Evolutionary conservation across 1,140 invertebrate species (phyloP), one percentile per base, ranked within the genome.

Genomic region (Drosophila jambulina): DNA sequence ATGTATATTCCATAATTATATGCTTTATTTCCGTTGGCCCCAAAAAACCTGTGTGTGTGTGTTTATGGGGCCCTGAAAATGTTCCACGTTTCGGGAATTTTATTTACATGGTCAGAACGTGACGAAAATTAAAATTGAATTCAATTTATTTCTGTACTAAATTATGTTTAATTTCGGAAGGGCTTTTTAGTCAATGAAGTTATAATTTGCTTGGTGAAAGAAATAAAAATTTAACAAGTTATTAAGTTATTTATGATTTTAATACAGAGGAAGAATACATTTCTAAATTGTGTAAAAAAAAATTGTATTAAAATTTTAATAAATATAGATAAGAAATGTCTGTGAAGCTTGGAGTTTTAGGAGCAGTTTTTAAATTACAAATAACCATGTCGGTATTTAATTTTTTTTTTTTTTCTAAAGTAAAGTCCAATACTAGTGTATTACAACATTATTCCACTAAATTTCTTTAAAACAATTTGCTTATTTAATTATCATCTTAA

Each of bases 31-130:
- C 75, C 75, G 75, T 68, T 77, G 72, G 38, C 62, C 63, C 38
- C 56, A 58, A 75, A 75, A 75, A 75, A 38, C 25, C 8, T 10
- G 2, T n/a, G 17, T n/a, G 15, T 1, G 15, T 48, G 56, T 36
- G 25, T 36, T 42, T 48, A 1, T 53, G 53, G 49, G 61, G 72
- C 54, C 57, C 46, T 40, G 29, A 38, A 75, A 63, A 36, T 63
- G 42, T 38, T 63, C 32, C 48, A 76, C 54, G 48, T 76, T 76
- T 57, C 42, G 56, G 75, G 29, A 51, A 65, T 45, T 42, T 42
- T 56, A 77, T 77, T 76, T 78, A 61, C 75, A 69, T 78, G 63
- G 40, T 43, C 56, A 56, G 42, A 77, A 76, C 75, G 63, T 77
- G 75, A 77, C 42, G 72, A 68, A 76, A 77, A 77, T 77, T 42